A percentile compares a stretch with the other conserved stretches of the same genome.
Conservation (phyloP, 2,888 invertebrate species). For the Thereva unica region DNA sequence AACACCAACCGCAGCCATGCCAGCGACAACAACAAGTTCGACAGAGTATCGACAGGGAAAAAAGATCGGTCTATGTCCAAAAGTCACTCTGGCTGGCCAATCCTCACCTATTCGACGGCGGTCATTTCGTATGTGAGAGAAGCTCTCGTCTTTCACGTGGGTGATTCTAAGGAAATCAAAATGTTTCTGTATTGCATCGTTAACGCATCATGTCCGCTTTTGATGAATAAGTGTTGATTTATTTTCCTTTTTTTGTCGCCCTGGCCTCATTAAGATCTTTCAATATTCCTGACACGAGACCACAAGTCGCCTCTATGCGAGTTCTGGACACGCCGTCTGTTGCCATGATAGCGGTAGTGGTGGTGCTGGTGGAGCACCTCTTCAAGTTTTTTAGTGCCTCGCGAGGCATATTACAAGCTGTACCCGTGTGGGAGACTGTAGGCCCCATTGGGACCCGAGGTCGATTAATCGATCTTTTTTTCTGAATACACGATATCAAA, state of each 20-base stretch:
- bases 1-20: neutral
- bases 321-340: slow-evolving; percentile 11
- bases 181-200: slow-evolving; percentile 27
- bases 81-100: too few relatives aligned
- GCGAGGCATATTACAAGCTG: neutral
- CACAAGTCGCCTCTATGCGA: neutral
- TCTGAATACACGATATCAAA: neutral
- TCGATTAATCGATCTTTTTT: slow-evolving; percentile 11
- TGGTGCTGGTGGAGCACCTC: slow-evolving; percentile 10
- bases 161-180: slow-evolving; percentile 32
- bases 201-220: slow-evolving; percentile 33
- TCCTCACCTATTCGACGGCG: too few relatives aligned
- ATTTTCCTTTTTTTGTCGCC: slow-evolving; percentile 23
- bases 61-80: too few relatives aligned
- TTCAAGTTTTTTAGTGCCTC: too few relatives aligned
- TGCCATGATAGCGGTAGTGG: neutral
- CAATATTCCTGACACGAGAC: slow-evolving; percentile 27
- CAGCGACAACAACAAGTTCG: neutral
- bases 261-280: slow-evolving; percentile 27
- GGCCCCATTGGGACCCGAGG: too few relatives aligned
- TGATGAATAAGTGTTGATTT: slow-evolving; percentile 28
- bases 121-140: too few relatives aligned
- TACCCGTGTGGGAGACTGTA: slow-evolving; percentile 12
- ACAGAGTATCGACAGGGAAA: neutral
- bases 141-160: slow-evolving; percentile 29